Evolutionary conservation across 2,113 vertebrate species (phyloP), one percentile per base, ranked within the genome.

Genomic region (Misgurnus mizolepis): DNA sequence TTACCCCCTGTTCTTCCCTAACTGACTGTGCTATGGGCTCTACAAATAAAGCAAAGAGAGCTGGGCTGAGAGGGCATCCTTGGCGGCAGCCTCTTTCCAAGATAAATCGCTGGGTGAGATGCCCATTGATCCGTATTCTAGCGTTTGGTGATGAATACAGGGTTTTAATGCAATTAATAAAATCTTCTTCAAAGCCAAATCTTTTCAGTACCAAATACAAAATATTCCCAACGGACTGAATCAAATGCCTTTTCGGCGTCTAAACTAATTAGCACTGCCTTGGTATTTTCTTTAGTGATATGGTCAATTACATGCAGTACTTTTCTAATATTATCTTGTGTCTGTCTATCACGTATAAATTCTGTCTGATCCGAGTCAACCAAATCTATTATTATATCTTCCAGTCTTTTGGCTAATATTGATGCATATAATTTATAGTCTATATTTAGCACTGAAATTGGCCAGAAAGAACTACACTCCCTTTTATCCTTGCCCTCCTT

Each of bases 301-400:
- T 39, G 34, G 39, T 65, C 62, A 65, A 40, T 41, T 15, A 17
- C 62, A 15, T 65, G 62, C 14, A 56, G 70, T 45, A 64, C 58
- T 14, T 43, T 5, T 41, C 74, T 65, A 8, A 75, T 64, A 64
- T 65, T 65, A 41, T 53, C 55, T 6, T 72, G 62, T 8, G 62
- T 65, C 11, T 65, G 39, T 15, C 62, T 65, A 4, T 65, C 14
- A 14, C 0, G 34, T 65, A 65, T 14, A 17, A 65, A 65, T 17
- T 41, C 62, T 12, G 81, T 83, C 43, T 83, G 81, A 41, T 83
- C 69, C 43, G 34, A 10, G 9, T 83, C 50, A 6, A 79, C 78
- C 9, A 76, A 10, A n/a, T 69, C 71, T 75, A 2, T 27, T 58
- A 43, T 47, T 58, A 47, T 47, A 7, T 41, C 12, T 14, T 65